Evolutionary conservation across 2,113 vertebrate genomes (phyloP).

Genomic region (Genyomyrus donnyi): DNA sequence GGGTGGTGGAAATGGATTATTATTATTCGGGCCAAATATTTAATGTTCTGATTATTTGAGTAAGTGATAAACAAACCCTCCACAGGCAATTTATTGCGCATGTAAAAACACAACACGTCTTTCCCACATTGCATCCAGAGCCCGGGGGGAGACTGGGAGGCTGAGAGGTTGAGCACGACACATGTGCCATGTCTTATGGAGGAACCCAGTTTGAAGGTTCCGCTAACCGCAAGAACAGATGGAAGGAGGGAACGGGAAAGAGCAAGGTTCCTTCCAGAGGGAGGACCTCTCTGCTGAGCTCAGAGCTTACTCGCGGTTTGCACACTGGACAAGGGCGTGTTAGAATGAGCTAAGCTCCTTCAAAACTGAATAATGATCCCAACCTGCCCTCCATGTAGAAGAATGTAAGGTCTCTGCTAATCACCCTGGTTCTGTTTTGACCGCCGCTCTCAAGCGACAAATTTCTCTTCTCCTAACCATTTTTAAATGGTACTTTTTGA

Average conservation of each 20-base stretch:
- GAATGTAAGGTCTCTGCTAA: not conserved
- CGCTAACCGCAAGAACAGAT: not conserved
- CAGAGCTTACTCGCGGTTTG: not conserved
- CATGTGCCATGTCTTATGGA: not conserved
- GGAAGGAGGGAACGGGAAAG: not conserved
- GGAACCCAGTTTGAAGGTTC: not conserved
- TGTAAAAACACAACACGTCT: constrained; percentile 60
- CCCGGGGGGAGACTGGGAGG: constrained; percentile 33
- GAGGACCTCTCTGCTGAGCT: not conserved
- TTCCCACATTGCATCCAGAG: constrained; percentile 58
- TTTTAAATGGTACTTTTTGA: not conserved
- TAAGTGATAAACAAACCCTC: constrained; percentile 63
- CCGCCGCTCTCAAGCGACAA: not conserved
- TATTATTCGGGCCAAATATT: constrained; percentile 66
- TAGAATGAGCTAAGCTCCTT: not conserved
- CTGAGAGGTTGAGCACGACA: not conserved
- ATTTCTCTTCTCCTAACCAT: not conserved
- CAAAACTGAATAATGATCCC: not conserved
- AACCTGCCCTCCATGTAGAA: not conserved
- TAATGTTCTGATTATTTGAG: constrained; percentile 67
- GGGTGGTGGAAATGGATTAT: constrained; percentile 53
- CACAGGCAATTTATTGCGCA: constrained; percentile 52
- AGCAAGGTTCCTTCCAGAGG: not conserved
- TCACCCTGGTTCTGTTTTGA: not conserved
- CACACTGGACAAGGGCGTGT: not conserved